phyloP scores from a whole-genome alignment of 2,113 vertebrate species.

The Chaenogobius annularis region DNA sequence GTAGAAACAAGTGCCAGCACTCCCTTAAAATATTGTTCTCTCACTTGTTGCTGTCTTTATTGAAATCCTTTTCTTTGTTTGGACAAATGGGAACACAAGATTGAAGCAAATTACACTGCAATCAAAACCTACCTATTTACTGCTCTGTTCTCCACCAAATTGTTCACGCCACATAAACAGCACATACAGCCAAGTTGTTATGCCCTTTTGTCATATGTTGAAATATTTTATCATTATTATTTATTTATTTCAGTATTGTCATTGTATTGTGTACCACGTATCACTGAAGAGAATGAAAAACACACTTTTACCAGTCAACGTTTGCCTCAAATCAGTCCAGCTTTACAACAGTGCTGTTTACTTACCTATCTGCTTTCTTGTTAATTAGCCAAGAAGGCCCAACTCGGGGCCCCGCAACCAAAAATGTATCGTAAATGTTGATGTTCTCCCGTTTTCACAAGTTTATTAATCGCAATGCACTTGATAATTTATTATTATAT shows the following conservation, averaged over 20 bases:
- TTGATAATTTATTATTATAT: neutral
- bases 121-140: slow-evolving; percentile 73
- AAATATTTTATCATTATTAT: slow-evolving; percentile 38
- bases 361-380: slow-evolving; percentile 14
- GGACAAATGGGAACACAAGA: slow-evolving; percentile 38
- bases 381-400: slow-evolving; percentile 16
- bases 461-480: slow-evolving; percentile 1
- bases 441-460: neutral
- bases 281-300: slow-evolving; percentile 21
- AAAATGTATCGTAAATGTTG: slow-evolving; percentile 7
- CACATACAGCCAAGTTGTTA: neutral
- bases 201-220: slow-evolving; percentile 27
- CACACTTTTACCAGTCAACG: slow-evolving; percentile 5
- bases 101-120: slow-evolving; percentile 15
- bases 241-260: slow-evolving; percentile 67
- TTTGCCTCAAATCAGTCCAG: slow-evolving; percentile 13
- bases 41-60: slow-evolving; percentile 65
- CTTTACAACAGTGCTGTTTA: slow-evolving; percentile 16
- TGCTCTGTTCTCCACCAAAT: slow-evolving; percentile 62
- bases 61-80: slow-evolving; percentile 55
- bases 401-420: slow-evolving; percentile 23
- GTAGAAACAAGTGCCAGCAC: slow-evolving; percentile 57
- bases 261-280: slow-evolving; percentile 32
- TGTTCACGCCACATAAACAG: slow-evolving; percentile 12
- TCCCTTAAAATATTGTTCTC: slow-evolving; percentile 74